Evolutionary conservation across 2,888 invertebrate genomes (phyloP), one percentile per base, ranked within the genome.

Genomic region (Dryobota labecula): DNA sequence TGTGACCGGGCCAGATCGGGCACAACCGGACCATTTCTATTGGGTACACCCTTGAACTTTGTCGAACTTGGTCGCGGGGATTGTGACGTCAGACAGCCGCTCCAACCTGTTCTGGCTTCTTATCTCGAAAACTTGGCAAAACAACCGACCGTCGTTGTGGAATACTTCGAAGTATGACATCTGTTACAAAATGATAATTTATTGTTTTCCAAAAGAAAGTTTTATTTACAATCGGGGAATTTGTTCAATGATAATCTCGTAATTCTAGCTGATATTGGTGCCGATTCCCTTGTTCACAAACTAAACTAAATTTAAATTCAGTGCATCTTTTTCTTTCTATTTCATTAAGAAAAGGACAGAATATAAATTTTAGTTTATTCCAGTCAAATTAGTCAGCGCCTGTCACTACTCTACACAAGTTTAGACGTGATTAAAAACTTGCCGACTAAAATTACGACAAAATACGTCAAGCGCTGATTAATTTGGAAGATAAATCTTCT

Each of bases 1-100:
- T 57, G 49, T 36, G 27, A 63, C 51, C 20, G 41, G 9, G 15
- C n/a, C 49, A n/a, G 57, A 58, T 65, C 30, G 47, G 24, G 41
- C 30, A 63, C 57, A 73, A 80, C 70, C 60, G 60, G 62, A 51
- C 69, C 60, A 65, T 72, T 77, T 76, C 74, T 71, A 77, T 78
- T 78, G 53, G 70, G 27, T 27, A 75, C 78, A 85, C 82, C 86
- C 86, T 87, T 87, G 85, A 87, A 87, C 88, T 87, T 84, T 85
- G 72, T 68, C 66, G 60, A 88, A 88, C 85, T 87, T 83, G 83
- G 81, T 84, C 84, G 78, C 81, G 78, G 72, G 75, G 69, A 76
- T 79, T 80, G 76, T 83, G 73, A 83, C 78, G 79, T 82, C 84
- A 76, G 65, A 63, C 60, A 51, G 38, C 74, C 53, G 27, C 30